These are phyloP conservation scores for Globodera rostochiensis DNA, from an alignment of 1,140 invertebrate genomes.

Conservation along the genomic window DNA sequence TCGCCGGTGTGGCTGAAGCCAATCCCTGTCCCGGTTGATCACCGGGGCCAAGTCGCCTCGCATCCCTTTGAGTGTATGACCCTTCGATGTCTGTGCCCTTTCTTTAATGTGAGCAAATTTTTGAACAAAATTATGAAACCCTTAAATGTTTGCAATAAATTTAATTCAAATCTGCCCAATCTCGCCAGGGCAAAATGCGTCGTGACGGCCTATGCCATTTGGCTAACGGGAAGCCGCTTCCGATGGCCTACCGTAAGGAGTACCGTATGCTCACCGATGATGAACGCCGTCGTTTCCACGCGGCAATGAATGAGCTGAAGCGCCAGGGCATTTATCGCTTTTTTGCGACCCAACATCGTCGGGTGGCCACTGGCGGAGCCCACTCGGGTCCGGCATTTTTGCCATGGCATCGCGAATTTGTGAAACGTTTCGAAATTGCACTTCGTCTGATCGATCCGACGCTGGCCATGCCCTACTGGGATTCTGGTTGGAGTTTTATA, in stretches of 20 bases:
- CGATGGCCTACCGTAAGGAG: conserved; percentile 63
- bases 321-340: conserved; percentile 64
- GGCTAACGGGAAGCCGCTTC: conserved; percentile 41
- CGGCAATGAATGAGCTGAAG: conserved; percentile 66
- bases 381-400: conserved; percentile 54
- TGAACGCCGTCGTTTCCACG: conserved; percentile 65
- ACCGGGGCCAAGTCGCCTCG: conserved; percentile 58
- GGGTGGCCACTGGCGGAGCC: conserved; percentile 42
- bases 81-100: conserved; percentile 60
- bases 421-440: conserved; percentile 62
- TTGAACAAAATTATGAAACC: background rate
- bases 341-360: conserved; percentile 51
- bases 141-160: background rate
- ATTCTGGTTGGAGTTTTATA: conserved; percentile 18
- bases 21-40: conserved; percentile 50
- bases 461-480: conserved; percentile 63
- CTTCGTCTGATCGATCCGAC: conserved; percentile 61
- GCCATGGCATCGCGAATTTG: conserved; percentile 51
- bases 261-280: conserved; percentile 66
- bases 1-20: conserved; percentile 61
- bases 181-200: conserved; percentile 48
- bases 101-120: conserved; percentile 52
- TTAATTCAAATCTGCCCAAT: background rate
- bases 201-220: conserved; percentile 54
- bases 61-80: conserved; percentile 66